Evolutionary conservation across 2,888 invertebrate genomes (phyloP).

Genomic region (Pristionchus mayeri): DNA sequence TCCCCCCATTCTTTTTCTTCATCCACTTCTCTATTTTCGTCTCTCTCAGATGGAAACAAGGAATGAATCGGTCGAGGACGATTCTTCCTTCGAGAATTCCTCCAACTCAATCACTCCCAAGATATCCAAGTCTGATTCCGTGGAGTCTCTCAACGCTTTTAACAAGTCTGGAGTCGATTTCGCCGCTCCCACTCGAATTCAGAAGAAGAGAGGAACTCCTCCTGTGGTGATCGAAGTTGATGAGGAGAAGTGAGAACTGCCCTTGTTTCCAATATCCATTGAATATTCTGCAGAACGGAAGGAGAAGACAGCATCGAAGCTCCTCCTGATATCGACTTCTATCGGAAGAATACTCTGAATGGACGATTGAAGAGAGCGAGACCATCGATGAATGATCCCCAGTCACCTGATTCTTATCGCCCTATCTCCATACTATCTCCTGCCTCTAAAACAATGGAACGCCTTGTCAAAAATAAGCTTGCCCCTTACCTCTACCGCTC

Average conservation of each 20-base stretch:
- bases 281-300: background rate
- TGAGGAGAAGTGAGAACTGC: background rate
- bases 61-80: background rate
- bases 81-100: background rate
- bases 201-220: background rate
- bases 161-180: slow-evolving; percentile 23
- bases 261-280: background rate
- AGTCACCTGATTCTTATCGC: too few relatives aligned
- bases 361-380: background rate
- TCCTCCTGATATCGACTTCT: slow-evolving; percentile 34
- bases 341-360: slow-evolving; percentile 7
- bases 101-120: background rate
- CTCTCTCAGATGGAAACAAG: background rate
- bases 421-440: too few relatives aligned
- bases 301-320: background rate
- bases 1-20: background rate
- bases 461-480: too few relatives aligned
- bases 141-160: background rate
- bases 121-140: background rate
- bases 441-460: too few relatives aligned
- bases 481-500: too few relatives aligned
- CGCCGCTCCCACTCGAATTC: background rate
- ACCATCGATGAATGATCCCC: slow-evolving; percentile 21
- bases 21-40: background rate
- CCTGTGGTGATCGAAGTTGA: background rate